A percentile compares a stretch with the other conserved stretches of the same genome.
phyloP scores from a whole-genome alignment of 92 coral and sea anemone species.

The Meandrina meandrites region DNA sequence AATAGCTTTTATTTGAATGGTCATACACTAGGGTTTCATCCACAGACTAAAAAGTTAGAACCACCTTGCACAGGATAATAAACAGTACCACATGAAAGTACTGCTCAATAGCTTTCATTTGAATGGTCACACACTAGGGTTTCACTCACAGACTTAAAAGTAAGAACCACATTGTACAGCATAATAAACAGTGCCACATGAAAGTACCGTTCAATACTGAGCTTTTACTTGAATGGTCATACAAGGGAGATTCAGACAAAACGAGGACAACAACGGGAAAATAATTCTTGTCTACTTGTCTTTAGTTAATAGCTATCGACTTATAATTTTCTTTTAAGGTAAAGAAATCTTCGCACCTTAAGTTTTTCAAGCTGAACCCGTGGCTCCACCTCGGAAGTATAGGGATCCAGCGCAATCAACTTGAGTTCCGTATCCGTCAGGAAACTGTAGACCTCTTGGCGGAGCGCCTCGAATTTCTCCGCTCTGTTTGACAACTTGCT shows the following conservation, averaged over 20 bases:
- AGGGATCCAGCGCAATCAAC: constrained; percentile 90
- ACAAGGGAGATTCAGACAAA: not conserved
- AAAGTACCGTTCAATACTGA: not conserved
- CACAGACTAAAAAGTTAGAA: too few relatives aligned
- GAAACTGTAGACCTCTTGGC: constrained; percentile 81
- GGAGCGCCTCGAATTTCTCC: constrained; percentile 80
- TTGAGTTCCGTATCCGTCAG: constrained; percentile 88
- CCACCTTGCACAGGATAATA: not conserved
- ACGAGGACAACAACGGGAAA: not conserved
- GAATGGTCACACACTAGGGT: not conserved
- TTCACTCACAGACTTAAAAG: not conserved
- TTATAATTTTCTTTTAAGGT: not conserved
- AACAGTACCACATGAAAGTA: not conserved
- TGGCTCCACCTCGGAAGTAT: constrained; percentile 73
- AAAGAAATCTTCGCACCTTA: constrained; percentile 58
- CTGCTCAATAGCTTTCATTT: not conserved
- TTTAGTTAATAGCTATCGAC: not conserved
- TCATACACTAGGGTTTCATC: not conserved
- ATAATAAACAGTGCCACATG: not conserved
- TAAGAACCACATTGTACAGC: not conserved
- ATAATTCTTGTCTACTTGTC: not conserved
- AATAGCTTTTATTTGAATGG: not conserved
- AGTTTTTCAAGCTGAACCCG: constrained; percentile 84
- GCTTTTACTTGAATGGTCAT: not conserved
- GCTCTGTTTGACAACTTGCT: constrained; percentile 67